A percentile compares a stretch with the other conserved stretches of the same genome.
Conservation (phyloP, 2,888 invertebrate species). For the Scotopteryx bipunctaria region DNA sequence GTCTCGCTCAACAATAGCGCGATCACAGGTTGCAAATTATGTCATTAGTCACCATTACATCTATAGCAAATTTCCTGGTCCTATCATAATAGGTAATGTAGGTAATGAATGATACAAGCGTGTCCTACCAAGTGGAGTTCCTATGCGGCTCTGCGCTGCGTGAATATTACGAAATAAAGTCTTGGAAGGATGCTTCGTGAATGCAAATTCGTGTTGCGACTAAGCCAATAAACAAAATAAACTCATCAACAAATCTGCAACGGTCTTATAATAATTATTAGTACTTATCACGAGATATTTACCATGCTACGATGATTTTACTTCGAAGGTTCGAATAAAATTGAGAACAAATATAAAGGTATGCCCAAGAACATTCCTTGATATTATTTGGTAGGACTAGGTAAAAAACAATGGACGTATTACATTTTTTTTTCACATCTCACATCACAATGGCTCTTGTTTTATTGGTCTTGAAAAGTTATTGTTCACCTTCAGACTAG, state of each 20-base stretch:
- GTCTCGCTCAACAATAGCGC: slow-evolving; percentile 29
- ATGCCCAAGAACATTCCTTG: no score
- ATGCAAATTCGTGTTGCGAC: slow-evolving; percentile 2
- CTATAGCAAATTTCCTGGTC: slow-evolving; percentile 53
- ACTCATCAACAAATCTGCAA: no score
- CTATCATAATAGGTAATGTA: slow-evolving; percentile 8
- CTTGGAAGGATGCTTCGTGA: slow-evolving; percentile 1
- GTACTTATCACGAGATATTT: no score
- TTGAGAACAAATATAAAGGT: no score
- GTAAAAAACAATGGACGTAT: no score
- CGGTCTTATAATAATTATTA: no score
- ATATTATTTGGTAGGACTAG: no score
- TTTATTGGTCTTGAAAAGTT: not conserved
- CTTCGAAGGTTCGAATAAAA: no score
- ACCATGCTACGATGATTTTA: no score
- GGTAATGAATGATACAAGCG: not conserved
- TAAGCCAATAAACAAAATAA: not conserved
- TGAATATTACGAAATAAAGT: slow-evolving; percentile 16
- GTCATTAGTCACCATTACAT: no score
- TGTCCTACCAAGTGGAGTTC: slow-evolving; percentile 26
- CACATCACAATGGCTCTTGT: no score
- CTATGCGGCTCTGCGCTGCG: slow-evolving; percentile 34
- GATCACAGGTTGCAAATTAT: slow-evolving; percentile 43
- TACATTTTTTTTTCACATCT: no score
- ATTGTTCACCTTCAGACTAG: slow-evolving; percentile 6